phyloP scores from a whole-genome alignment of 2,888 invertebrate species.

The Toxonevra muliebris region DNA sequence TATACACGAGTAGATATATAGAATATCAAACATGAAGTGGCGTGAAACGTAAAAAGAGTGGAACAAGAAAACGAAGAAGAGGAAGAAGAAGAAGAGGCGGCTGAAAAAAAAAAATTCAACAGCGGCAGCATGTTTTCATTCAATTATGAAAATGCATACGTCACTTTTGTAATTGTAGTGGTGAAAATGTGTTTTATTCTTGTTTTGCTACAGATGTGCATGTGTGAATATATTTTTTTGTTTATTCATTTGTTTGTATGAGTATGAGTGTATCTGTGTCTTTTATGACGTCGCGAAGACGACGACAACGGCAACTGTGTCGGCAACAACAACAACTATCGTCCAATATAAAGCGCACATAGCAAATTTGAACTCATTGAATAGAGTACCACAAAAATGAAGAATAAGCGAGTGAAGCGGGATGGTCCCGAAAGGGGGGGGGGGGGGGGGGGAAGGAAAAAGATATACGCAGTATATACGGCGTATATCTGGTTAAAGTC shows the following conservation, averaged over 20 bases:
- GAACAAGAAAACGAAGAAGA: neutral
- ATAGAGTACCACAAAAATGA: neutral
- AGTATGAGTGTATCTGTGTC: neutral
- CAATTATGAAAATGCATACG: constrained; percentile 39
- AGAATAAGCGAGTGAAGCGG: too few relatives aligned
- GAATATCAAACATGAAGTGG: neutral
- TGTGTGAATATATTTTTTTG: constrained; percentile 2
- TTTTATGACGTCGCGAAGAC: neutral
- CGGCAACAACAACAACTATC: neutral
- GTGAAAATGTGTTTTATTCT: constrained; percentile 9
- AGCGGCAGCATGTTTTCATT: constrained; percentile 29
- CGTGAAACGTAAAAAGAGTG: neutral
- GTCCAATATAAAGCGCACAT: too few relatives aligned
- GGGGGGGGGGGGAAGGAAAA: too few relatives aligned
- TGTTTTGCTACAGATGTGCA: constrained; percentile 7
- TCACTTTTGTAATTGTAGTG: constrained; percentile 40
- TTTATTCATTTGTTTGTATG: neutral
- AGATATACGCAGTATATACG: too few relatives aligned
- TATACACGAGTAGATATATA: too few relatives aligned
- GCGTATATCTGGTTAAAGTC: too few relatives aligned
- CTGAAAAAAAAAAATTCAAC: neutral
- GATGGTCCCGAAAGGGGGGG: too few relatives aligned
- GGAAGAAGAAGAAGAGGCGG: neutral
- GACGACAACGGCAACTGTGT: neutral
- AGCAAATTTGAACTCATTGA: neutral